Evolutionary conservation across 1,140 invertebrate species (phyloP), one percentile per base, ranked within the genome.

Genomic region (Cydia pomonella): DNA sequence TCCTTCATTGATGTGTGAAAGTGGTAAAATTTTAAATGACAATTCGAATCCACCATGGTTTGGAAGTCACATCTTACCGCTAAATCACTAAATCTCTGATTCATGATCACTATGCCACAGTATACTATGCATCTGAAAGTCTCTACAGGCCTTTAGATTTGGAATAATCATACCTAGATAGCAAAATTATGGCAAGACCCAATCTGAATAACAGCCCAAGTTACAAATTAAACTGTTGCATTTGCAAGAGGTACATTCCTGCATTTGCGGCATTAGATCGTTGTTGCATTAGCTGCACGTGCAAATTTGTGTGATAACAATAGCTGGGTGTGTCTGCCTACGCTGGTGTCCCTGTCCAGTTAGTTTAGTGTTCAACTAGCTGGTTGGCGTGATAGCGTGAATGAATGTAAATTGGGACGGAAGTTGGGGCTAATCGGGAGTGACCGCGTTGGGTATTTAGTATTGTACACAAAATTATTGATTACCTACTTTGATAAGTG

Each of bases 301-400:
- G 53, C 53, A 59, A 10, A 53, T 53, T 59, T 59, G 53, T 59
- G 50, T 53, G 50, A 59, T 12, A 23, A 59, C 53, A 59, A 59
- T 59, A 59, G 53, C 18, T 2, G n/a, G 21, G 53, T 10, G 53
- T 50, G 47, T 50, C 53, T n/a, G 50, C 50, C 53, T 23, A 59
- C 53, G 53, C 50, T 13, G n/a, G 41, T 44, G 41, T 44, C 50
- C 9, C n/a, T 23, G 53, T 59, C 18, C 21, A 59, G 18, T 29
- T 64, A n/a, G 23, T 64, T 64, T 23, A 12, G 13, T 33, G 16
- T 59, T 53, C 0, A 10, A 59, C 53, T 59, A 23, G 18, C 21
- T 59, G 16, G 13, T 66, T 66, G 63, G 63, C 13, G 13, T 66
- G 27, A 66, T 66, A 27, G 63, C 13, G 13, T 66, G 27, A 66